Base-by-base conservation (phyloP, 2,797 vertebrate genomes). In the Melanotaenia parkinsoni region DNA sequence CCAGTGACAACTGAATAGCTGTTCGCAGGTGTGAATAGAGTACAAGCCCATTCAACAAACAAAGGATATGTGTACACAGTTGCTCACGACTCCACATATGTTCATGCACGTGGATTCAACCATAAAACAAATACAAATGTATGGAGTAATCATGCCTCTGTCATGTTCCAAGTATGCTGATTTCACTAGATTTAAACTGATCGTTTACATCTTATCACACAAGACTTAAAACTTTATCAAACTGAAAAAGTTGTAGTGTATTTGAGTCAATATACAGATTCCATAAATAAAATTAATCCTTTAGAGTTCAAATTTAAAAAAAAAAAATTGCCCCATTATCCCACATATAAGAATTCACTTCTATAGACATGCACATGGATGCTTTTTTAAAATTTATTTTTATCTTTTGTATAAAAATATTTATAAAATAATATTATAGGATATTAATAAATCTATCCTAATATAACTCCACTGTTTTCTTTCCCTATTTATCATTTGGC, bases 1-100 rank as follows among this genome's bases (percentile, higher is more conserved):
- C 1, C 7, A 30, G 1, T 71, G 13, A 37, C n/a, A 5, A 0
- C 18, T 14, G 7, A 51, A 35, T 76, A 54, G 66, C 66, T 74
- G 75, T 63, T 13, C 38, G 67, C 66, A 76, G 79, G 54, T 59
- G 66, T n/a, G 30, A 60, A 37, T 7, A 22, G 4, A 14, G 22
- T 12, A 65, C 33, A n/a, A 35, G 50, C 40, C 59, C 37, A 56
- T 1, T 65, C 26, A 26, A 45, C 58, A 35, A 57, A 67, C 64
- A 75, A 38, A 37, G 8, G 0, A 30, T 33, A 69, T 8, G 37
- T 4, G 35, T 28, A 62, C 50, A 62, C 16, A 62, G 14, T 22
- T 11, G 47, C 47, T 51, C 10, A 28, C 24, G 43, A 64, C 45
- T 68, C 32, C 24, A 65, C 33, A 45, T 5, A 28, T 37, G 37